These are phyloP conservation scores for Eretmochelys imbricata DNA, from an alignment of 2,113 vertebrate genomes.

Conservation along the genomic window DNA sequence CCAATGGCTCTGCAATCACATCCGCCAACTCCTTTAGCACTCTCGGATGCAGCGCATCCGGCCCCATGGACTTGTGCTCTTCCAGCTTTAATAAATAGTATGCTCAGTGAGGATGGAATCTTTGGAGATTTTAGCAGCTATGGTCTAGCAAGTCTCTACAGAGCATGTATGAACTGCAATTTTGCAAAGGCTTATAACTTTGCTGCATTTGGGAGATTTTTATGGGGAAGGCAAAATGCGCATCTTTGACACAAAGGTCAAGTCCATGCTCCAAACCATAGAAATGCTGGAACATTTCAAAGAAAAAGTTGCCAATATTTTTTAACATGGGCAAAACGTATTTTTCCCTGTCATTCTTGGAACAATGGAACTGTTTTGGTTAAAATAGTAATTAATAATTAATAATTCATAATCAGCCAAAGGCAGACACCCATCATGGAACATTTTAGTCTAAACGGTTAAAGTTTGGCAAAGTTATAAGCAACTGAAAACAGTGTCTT, in stretches of 20 bases:
- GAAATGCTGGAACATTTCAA: background rate
- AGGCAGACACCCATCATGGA: background rate
- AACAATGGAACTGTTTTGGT: background rate
- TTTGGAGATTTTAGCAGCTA: no score
- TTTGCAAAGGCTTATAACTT: background rate
- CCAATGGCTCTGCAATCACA: no score
- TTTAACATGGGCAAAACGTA: background rate
- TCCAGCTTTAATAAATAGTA: no score
- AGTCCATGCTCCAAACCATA: background rate
- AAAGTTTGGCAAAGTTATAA: no score
- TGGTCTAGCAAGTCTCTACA: no score
- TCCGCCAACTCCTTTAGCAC: no score
- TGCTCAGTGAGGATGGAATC: no score
- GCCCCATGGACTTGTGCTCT: no score
- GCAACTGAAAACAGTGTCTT: background rate
- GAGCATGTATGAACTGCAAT: background rate
- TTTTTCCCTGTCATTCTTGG: background rate
- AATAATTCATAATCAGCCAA: no score
- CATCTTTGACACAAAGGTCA: background rate
- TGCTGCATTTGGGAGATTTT: background rate
- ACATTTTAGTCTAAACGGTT: background rate
- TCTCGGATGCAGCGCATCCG: no score
- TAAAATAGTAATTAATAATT: background rate
- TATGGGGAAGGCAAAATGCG: background rate
- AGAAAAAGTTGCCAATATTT: background rate